These are phyloP conservation scores for Ciconia maguari DNA, from an alignment of 2,113 vertebrate genomes.

Conservation along the genomic window DNA sequence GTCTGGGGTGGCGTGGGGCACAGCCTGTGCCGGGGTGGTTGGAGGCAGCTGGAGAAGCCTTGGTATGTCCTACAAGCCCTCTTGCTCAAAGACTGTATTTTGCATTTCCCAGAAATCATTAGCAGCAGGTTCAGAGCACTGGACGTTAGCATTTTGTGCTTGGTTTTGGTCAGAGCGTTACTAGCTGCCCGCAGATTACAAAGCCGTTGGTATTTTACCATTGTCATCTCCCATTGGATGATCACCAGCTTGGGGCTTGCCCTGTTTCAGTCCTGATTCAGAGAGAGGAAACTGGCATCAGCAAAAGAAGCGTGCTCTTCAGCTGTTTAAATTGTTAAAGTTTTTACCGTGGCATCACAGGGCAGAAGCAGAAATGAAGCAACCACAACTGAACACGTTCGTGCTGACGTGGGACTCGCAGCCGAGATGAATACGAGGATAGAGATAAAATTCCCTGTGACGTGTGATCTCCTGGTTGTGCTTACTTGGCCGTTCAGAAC, in stretches of 20 bases:
- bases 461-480: background rate
- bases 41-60: background rate
- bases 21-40: background rate
- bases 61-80: background rate
- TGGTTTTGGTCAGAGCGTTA: background rate
- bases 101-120: background rate
- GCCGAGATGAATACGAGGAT: background rate
- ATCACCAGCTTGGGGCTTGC: background rate
- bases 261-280: background rate
- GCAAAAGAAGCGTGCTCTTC: background rate
- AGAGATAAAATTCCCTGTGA: background rate
- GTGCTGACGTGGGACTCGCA: background rate
- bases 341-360: background rate
- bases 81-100: background rate
- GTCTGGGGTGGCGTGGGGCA: background rate
- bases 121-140: background rate
- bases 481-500: background rate
- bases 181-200: background rate
- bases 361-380: background rate
- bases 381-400: fast-evolving
- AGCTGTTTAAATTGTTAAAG: background rate
- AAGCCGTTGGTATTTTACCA: background rate
- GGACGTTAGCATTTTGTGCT: fast-evolving
- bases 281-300: background rate
- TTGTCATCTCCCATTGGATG: fast-evolving